Evolutionary conservation across 1,140 invertebrate genomes (phyloP).

Genomic region (Ooceraea biroi): DNA sequence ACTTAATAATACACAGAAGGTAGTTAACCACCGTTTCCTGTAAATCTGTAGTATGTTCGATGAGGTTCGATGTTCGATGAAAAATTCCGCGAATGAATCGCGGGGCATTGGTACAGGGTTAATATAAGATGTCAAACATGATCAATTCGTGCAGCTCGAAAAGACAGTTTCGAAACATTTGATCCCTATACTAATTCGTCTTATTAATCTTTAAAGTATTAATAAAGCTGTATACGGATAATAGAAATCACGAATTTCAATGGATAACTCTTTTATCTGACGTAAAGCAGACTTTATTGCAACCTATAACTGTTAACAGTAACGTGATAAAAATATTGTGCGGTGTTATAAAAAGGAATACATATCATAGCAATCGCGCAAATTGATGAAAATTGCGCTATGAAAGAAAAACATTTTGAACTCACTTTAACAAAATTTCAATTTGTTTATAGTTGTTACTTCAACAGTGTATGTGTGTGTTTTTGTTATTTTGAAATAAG

Average conservation of each 20-base stretch:
- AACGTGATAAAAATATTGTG: not conserved
- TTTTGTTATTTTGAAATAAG: not conserved
- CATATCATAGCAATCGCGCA: not conserved
- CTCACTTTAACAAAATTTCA: not conserved
- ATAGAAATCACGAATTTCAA: conserved; percentile 2
- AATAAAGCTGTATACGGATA: conserved; percentile 12
- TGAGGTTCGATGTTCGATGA: not conserved
- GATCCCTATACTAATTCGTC: not conserved
- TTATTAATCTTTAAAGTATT: conserved; percentile 23
- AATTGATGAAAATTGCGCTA: not conserved
- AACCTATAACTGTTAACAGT: not conserved
- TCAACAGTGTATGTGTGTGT: not conserved
- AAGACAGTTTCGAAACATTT: conserved; percentile 3
- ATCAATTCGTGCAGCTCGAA: not conserved
- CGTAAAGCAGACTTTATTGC: conserved; percentile 23
- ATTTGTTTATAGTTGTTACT: not conserved
- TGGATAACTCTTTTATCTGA: not conserved
- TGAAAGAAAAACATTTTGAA: conserved; percentile 21
- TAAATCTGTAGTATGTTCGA: conserved; percentile 7
- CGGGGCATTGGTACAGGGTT: not conserved
- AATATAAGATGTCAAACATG: conserved; percentile 29
- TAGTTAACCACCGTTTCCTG: no score
- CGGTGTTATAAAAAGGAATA: conserved; percentile 1
- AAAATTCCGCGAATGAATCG: conserved; percentile 1
- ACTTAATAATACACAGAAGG: no score